Conservation (phyloP, 2,113 vertebrate species). For the Pterocles orientalis region DNA sequence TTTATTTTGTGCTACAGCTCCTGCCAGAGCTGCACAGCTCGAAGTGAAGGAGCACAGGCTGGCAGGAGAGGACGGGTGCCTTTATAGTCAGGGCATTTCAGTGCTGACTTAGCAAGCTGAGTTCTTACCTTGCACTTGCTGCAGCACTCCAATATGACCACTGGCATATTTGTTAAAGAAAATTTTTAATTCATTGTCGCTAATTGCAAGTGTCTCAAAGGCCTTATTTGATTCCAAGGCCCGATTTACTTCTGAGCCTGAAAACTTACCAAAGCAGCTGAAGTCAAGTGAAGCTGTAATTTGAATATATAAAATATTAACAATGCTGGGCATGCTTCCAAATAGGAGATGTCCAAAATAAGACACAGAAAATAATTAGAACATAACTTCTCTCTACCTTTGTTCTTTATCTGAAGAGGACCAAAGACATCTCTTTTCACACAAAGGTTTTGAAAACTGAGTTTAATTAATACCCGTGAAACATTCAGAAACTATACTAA, state of each 20-base stretch:
- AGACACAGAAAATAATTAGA: neutral
- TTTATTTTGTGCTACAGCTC: neutral
- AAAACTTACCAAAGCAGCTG: neutral
- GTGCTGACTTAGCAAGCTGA: neutral
- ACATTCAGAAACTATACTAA: neutral
- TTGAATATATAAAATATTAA: conserved; percentile 29
- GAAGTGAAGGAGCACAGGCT: neutral
- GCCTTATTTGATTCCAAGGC: neutral
- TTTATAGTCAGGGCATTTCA: neutral
- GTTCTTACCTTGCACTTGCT: neutral
- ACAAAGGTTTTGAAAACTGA: conserved; percentile 15
- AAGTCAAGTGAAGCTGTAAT: neutral
- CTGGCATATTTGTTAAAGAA: neutral
- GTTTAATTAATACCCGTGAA: conserved; percentile 18
- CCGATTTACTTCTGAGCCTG: neutral
- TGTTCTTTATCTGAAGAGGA: conserved; percentile 13
- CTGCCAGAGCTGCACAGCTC: neutral
- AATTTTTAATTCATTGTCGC: neutral
- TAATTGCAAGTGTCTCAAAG: neutral
- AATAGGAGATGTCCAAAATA: neutral
- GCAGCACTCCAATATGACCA: neutral
- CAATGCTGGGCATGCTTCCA: conserved; percentile 12
- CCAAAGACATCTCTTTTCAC: neutral
- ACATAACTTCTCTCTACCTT: conserved; percentile 8
- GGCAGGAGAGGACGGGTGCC: neutral